These are phyloP conservation scores for Galaxea fascicularis DNA, from an alignment of 92 coral and sea anemone species.

Conservation along the genomic window DNA sequence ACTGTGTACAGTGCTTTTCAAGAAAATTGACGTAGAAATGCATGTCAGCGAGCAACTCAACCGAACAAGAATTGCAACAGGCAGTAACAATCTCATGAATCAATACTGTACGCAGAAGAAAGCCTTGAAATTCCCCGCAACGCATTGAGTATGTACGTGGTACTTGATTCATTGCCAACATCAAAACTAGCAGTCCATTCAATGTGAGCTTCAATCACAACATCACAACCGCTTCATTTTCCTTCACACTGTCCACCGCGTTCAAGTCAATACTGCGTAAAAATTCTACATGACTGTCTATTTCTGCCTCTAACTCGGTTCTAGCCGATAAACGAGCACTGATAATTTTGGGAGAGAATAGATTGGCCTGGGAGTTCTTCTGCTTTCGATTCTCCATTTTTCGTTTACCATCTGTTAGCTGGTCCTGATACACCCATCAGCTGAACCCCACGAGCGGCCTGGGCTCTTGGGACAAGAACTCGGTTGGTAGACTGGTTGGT, in stretches of 20 bases:
- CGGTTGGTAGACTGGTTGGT: too few relatives aligned
- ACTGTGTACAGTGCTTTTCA: not conserved
- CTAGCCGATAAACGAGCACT: not conserved
- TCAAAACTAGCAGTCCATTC: constrained; percentile 12
- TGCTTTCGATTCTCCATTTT: constrained; percentile 12
- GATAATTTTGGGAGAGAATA: constrained; percentile 4
- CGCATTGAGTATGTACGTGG: constrained; percentile 14
- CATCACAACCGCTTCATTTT: constrained; percentile 16
- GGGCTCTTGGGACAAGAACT: too few relatives aligned
- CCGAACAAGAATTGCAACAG: not conserved
- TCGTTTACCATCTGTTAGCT: too few relatives aligned
- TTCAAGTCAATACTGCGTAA: constrained; percentile 2
- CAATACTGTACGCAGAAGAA: constrained; percentile 9
- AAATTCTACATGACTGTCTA: constrained; percentile 13
- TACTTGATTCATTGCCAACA: constrained; percentile 19
- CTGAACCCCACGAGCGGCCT: too few relatives aligned
- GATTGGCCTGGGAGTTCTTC: constrained; percentile 8
- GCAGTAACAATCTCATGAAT: constrained; percentile 14
- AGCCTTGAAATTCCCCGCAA: constrained; percentile 17
- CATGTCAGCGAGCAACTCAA: not conserved
- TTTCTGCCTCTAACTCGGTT: not conserved
- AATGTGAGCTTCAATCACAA: constrained; percentile 19
- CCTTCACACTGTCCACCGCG: constrained; percentile 9
- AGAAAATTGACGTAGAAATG: constrained; percentile 1
- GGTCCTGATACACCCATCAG: too few relatives aligned